Evolutionary conservation across 2,888 invertebrate species (phyloP), one percentile per base, ranked within the genome.

Genomic region (Euplagia quadripunctaria): DNA sequence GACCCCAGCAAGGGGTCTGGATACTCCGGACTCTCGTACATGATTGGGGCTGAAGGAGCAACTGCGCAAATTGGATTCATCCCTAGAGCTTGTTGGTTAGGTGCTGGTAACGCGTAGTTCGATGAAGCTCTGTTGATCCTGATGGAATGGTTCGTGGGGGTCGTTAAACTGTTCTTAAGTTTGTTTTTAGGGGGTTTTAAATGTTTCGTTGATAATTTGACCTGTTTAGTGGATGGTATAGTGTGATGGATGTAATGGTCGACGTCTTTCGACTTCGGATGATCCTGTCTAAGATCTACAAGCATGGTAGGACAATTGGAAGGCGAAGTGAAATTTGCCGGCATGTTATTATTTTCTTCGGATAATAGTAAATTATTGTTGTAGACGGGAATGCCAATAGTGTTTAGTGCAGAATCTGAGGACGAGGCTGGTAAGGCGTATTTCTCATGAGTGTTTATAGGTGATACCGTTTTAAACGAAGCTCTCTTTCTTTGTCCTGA

Each of bases 321-420:
- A 0, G 85, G 76, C 16, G 84, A 76, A 14, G 72, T 68, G 42
- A 67, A 65, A 61, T 76, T 73, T 42, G 69, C 42, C 0, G 79
- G 64, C 31, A 55, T 42, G 0, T 72, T 70, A 43, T 73, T 68
- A 52, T 71, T 77, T 14, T 52, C 63, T 31, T 80, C 70, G 16
- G 76, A 68, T 17, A 73, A 9, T 17, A 73, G 7, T 58, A 77
- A 41, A 55, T 76, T 66, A 69, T 82, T 80, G 52, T 72, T 77
- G 58, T 76, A 78, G 11, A 85, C 73, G 49, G 84, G 84, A 76
- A 84, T 75, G 14, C 84, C 84, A 41, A 84, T 70, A 55, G 82
- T 80, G 49, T 84, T 84, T 1, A 80, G 49, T 71, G 80, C 68
- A 64, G 77, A 68, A 70, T 83, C 79, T 46, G 70, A 52, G 11